Evolutionary conservation across 1,140 invertebrate genomes (phyloP).

Genomic region (Forficula auricularia): DNA sequence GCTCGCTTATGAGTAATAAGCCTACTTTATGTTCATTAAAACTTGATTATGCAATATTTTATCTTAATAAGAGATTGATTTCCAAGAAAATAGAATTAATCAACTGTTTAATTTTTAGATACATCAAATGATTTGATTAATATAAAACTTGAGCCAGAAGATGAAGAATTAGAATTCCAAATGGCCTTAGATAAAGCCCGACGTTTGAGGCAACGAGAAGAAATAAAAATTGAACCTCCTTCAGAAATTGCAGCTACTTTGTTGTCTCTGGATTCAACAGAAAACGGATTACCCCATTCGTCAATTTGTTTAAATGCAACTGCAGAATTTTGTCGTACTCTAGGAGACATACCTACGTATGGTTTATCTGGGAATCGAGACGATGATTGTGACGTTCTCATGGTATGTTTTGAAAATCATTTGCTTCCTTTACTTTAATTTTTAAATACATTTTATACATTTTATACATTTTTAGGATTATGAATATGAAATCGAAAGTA

Average conservation of each 20-base stretch:
- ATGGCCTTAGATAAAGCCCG: slow-evolving; percentile 54
- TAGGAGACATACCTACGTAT: slow-evolving; percentile 89
- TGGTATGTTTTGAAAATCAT: slow-evolving; percentile 34
- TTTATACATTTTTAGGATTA: slow-evolving; percentile 33
- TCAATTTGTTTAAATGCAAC: slow-evolving; percentile 78
- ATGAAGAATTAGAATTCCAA: slow-evolving; percentile 57
- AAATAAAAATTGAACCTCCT: no score
- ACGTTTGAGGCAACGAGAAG: slow-evolving; percentile 43
- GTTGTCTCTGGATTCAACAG: background rate
- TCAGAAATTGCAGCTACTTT: no score
- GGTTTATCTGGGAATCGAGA: slow-evolving; percentile 75
- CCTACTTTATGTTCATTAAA: no score
- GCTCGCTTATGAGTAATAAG: no score
- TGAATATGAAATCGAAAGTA: slow-evolving; percentile 37
- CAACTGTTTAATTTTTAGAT: slow-evolving; percentile 22
- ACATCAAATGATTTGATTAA: slow-evolving; percentile 37
- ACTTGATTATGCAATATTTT: no score
- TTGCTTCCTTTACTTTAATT: background rate
- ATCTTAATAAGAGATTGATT: no score
- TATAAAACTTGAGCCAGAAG: slow-evolving; percentile 51
- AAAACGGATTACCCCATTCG: slow-evolving; percentile 21
- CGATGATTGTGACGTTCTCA: slow-evolving; percentile 61
- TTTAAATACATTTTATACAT: background rate
- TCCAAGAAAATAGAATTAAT: no score
- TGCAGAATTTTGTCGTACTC: slow-evolving; percentile 88